phyloP scores from a whole-genome alignment of 2,797 vertebrate species.

The Hoplostethus atlanticus region DNA sequence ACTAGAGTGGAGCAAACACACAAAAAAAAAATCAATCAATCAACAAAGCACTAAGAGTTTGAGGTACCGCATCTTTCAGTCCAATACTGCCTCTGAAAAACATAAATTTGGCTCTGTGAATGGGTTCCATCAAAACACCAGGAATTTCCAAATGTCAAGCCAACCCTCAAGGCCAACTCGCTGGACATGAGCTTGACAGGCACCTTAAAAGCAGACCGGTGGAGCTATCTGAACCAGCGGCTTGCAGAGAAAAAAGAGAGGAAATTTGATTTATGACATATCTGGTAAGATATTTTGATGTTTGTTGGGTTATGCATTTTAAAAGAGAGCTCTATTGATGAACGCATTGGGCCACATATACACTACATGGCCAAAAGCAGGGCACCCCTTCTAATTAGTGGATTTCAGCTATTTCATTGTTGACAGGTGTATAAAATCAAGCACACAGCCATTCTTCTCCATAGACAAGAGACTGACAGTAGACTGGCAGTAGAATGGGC shows the following conservation, averaged over 20 bases:
- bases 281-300: constrained; percentile 17
- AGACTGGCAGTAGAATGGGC: too few relatives aligned
- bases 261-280: constrained; percentile 51
- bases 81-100: constrained; percentile 16
- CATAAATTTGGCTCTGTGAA: constrained; percentile 22
- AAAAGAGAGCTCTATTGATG: neutral
- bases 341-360: too few relatives aligned
- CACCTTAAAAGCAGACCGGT: constrained; percentile 53
- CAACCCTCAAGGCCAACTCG: constrained; percentile 55
- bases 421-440: too few relatives aligned
- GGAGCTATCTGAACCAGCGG: neutral
- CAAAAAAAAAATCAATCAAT: neutral
- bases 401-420: too few relatives aligned
- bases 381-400: too few relatives aligned
- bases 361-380: too few relatives aligned
- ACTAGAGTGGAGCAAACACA: neutral
- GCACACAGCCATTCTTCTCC: too few relatives aligned
- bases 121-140: constrained; percentile 39
- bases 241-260: constrained; percentile 31
- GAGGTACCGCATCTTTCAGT: constrained; percentile 33
- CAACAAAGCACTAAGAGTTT: constrained; percentile 29
- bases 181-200: constrained; percentile 48
- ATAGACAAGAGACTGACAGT: too few relatives aligned
- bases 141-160: constrained; percentile 58
- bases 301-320: constrained; percentile 27